Conservation (phyloP, 1,140 invertebrate species). For the Drosophila suzukii region DNA sequence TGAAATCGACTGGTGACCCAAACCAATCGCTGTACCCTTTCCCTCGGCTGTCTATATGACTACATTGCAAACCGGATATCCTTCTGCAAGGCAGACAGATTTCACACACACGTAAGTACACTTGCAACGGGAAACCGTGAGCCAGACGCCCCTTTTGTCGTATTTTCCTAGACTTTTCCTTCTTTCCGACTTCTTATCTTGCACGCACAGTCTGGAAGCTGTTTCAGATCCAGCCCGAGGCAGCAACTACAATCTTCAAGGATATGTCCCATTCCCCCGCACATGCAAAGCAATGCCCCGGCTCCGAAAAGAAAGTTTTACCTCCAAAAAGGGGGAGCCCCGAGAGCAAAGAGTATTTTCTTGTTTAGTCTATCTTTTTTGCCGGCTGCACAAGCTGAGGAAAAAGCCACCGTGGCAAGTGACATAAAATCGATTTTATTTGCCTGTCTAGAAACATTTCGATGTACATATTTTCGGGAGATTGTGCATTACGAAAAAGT, state of each 20-base stretch:
- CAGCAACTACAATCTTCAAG: slow-evolving; percentile 14
- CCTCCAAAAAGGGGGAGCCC: slow-evolving; percentile 37
- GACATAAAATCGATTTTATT: slow-evolving; percentile 80
- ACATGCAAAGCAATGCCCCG: slow-evolving; percentile 65
- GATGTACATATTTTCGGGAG: slow-evolving; percentile 21
- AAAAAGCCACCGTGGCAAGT: slow-evolving; percentile 56
- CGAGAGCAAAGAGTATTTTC: slow-evolving; percentile 37
- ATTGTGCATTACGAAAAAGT: slow-evolving; percentile 22
- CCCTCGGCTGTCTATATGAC: slow-evolving; percentile 45
- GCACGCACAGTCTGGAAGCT: slow-evolving; percentile 60
- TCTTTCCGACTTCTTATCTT: slow-evolving; percentile 54
- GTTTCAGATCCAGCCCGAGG: slow-evolving; percentile 19
- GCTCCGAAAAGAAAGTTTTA: slow-evolving; percentile 56
- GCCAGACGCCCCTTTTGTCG: slow-evolving; percentile 9
- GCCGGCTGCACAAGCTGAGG: slow-evolving; percentile 37
- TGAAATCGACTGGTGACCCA: slow-evolving; percentile 5
- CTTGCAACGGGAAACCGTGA: slow-evolving; percentile 50
- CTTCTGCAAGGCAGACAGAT: slow-evolving; percentile 69
- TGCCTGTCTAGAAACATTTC: slow-evolving; percentile 34
- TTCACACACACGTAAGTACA: slow-evolving; percentile 4
- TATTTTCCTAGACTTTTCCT: slow-evolving; percentile 6
- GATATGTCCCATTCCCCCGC: slow-evolving; percentile 19
- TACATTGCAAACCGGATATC: slow-evolving; percentile 75
- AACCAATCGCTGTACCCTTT: slow-evolving; percentile 3
- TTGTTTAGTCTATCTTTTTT: slow-evolving; percentile 21